phyloP scores from a whole-genome alignment of 2,888 invertebrate genomes.

The Zelleria hepariella region DNA sequence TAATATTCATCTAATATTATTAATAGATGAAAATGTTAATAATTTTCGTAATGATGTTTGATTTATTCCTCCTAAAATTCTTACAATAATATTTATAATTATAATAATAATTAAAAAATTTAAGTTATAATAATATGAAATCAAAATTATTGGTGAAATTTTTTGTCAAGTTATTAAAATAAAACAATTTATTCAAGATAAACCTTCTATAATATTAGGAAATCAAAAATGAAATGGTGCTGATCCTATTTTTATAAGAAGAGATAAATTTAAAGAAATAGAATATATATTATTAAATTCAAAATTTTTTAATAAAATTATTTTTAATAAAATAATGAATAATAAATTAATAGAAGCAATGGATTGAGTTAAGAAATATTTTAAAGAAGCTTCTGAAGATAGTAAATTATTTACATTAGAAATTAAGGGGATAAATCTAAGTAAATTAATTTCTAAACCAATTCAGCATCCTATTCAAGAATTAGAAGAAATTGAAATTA shows the following conservation, averaged over 20 bases:
- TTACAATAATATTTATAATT: constrained; percentile 55
- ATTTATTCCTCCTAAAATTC: constrained; percentile 67
- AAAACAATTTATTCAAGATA: constrained; percentile 69
- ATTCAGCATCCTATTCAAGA: constrained; percentile 68
- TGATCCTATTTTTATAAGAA: constrained; percentile 72
- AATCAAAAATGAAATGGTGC: constrained; percentile 75
- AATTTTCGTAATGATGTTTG: constrained; percentile 72
- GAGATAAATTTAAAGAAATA: constrained; percentile 45
- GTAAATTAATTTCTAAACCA: constrained; percentile 75
- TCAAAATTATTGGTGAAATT: constrained; percentile 72
- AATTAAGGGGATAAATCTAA: constrained; percentile 74
- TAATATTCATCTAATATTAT: constrained; percentile 74
- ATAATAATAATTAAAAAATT: constrained; percentile 54
- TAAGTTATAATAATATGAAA: constrained; percentile 57
- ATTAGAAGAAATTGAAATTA: constrained; percentile 48
- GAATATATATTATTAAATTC: constrained; percentile 32
- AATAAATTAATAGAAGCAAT: constrained; percentile 70
- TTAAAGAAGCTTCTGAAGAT: constrained; percentile 69
- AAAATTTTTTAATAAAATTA: constrained; percentile 43
- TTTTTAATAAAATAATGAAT: constrained; percentile 55
- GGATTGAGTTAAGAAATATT: constrained; percentile 74
- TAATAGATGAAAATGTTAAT: constrained; percentile 75
- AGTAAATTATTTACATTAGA: constrained; percentile 58
- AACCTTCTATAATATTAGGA: constrained; percentile 70
- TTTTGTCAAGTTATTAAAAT: constrained; percentile 76